Conservation (phyloP, 2,797 vertebrate genomes). For the Tolypeutes matacus region DNA sequence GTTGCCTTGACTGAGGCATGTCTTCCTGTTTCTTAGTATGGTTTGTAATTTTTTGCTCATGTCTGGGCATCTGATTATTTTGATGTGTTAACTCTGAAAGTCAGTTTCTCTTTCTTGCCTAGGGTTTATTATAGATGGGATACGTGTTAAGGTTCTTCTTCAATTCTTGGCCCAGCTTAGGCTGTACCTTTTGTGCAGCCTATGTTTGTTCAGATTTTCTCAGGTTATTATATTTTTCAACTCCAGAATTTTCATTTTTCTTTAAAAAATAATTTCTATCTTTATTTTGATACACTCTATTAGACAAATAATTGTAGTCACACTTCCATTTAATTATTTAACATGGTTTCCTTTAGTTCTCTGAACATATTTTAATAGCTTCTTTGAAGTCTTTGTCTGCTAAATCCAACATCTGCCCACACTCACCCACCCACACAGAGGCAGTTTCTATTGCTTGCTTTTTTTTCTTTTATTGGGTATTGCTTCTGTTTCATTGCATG, state of each 20-base stretch:
- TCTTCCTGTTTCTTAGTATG: no score
- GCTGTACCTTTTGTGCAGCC: no score
- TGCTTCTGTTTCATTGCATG: neutral
- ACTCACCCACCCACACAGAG: neutral
- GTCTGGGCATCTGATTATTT: no score
- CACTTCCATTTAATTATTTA: constrained; percentile 53
- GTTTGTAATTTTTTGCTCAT: no score
- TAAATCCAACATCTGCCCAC: neutral
- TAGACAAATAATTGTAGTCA: neutral
- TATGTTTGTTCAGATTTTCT: no score
- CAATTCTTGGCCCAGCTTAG: no score
- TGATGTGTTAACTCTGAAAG: no score
- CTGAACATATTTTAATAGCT: constrained; percentile 24
- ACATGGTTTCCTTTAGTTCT: constrained; percentile 12
- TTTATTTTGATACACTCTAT: neutral
- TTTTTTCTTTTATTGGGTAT: neutral
- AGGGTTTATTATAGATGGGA: no score
- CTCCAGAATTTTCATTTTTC: constrained; percentile 28
- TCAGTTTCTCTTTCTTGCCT: no score
- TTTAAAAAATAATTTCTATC: constrained; percentile 28
- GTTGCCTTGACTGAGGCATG: no score
- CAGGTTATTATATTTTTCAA: neutral
- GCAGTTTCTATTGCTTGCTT: neutral
- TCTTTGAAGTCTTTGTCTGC: constrained; percentile 3
- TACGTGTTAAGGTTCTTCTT: no score